Conservation (phyloP, 2,888 invertebrate species). For the Drosophila tanythrix region DNA sequence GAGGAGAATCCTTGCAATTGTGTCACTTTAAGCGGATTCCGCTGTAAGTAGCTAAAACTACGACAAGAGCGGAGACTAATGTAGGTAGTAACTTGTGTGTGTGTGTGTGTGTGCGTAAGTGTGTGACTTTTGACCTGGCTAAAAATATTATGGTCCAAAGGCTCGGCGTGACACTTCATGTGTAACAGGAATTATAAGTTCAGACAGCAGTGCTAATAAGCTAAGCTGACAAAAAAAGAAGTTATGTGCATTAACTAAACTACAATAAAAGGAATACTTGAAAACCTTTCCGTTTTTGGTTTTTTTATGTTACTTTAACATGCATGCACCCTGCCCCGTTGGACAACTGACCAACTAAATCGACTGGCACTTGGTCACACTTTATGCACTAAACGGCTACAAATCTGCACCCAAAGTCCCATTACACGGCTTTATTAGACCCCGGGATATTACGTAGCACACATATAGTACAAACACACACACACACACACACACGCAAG, state of each 20-base stretch:
- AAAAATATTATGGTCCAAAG: background rate
- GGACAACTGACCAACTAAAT: conserved; percentile 43
- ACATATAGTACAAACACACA: conserved; percentile 11
- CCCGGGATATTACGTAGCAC: conserved; percentile 17
- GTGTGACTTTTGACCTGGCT: conserved; percentile 1
- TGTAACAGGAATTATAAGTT: background rate
- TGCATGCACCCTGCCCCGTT: background rate
- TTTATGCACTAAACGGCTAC: conserved; percentile 54
- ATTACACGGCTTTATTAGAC: conserved; percentile 48
- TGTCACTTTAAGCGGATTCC: conserved; percentile 64
- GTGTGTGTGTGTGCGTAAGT: background rate
- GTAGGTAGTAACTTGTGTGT: background rate
- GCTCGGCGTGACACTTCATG: background rate
- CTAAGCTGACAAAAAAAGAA: background rate
- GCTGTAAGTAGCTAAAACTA: conserved; percentile 47
- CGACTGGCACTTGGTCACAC: conserved; percentile 45
- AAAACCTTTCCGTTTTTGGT: background rate
- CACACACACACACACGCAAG: conserved; percentile 2
- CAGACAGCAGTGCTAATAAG: background rate
- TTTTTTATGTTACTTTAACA: background rate
- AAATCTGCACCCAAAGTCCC: conserved; percentile 49
- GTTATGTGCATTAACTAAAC: background rate
- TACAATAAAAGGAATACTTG: background rate
- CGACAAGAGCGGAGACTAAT: conserved; percentile 3
- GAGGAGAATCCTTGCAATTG: conserved; percentile 25